phyloP scores from a whole-genome alignment of 2,113 vertebrate genomes.

The Platycercus adscitus region DNA sequence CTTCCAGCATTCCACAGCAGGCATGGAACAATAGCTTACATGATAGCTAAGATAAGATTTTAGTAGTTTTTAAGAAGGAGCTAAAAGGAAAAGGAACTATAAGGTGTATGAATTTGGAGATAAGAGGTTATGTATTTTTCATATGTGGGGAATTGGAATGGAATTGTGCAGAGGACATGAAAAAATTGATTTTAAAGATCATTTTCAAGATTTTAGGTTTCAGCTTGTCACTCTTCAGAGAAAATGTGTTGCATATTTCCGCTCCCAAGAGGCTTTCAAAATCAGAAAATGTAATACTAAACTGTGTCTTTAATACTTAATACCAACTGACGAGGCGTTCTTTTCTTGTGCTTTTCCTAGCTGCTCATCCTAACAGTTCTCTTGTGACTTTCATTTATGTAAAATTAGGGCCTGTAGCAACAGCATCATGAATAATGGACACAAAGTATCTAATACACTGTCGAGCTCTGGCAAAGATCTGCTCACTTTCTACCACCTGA shows the following conservation, averaged over 20 bases:
- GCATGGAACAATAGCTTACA: background rate
- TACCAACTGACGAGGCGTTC: rapidly evolving
- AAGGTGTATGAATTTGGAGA: background rate
- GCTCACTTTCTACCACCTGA: background rate
- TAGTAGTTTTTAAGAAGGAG: background rate
- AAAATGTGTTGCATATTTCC: background rate
- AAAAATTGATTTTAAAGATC: background rate
- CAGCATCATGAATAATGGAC: conserved; percentile 60
- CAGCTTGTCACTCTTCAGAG: background rate
- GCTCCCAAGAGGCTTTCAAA: background rate
- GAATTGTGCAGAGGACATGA: background rate
- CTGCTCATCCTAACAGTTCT: conserved; percentile 20
- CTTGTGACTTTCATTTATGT: conserved; percentile 34
- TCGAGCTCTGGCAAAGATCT: background rate
- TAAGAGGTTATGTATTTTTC: conserved; percentile 19
- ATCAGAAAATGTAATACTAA: background rate
- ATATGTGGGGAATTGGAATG: background rate
- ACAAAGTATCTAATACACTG: background rate
- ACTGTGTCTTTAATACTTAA: background rate
- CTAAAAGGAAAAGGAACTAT: background rate
- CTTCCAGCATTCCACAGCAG: background rate
- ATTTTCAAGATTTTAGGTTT: background rate
- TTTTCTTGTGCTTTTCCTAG: background rate
- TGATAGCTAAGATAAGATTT: background rate
- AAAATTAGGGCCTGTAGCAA: conserved; percentile 40